Base-by-base conservation (phyloP, 2,113 vertebrate genomes). In the Myiozetetes cayanensis region DNA sequence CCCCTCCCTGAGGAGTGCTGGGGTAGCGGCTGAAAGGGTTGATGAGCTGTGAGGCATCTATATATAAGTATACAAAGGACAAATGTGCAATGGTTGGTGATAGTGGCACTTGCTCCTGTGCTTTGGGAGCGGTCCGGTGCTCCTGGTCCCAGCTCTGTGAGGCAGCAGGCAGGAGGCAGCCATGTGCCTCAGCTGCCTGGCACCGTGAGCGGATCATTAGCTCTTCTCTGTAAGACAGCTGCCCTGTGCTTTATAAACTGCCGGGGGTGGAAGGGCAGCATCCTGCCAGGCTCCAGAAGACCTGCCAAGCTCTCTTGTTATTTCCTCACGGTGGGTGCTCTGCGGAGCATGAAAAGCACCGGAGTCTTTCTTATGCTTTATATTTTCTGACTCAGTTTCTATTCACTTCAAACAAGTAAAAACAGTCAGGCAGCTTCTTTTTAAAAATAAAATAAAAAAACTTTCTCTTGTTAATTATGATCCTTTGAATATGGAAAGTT, bases 41-140 rank as follows among this genome's bases (percentile, higher is more conserved):
- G 37, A 43, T 49, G 28, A 6, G 16, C n/a, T 12, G 10, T 55
- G 37, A 84, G 6, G 23, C 41, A 33, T 23, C 70, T 35, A 4
- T 14, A 6, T 37, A 53, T 37, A 43, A 50, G 8, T 10, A 41
- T 8, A 12, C n/a, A 12, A 66, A 82, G 47, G 3, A 21, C 52
- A 72, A 20, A 52, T 4, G 8, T 21, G 33, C 43, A 27, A 4
- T 24, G 12, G 15, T 14, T 44, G 31, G 31, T 33, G 20, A 15
- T 10, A 33, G 8, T 0, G 1, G 11, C 49, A 5, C 56, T 63
- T 24, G 33, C 25, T 20, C 31, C 76, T 20, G 20, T 12, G 44
- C 17, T 11, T 23, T 15, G n/a, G 39, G 81, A 53, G 44, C 1
- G 0, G 27, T 6, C 12, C 0, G 1, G 19, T 25, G 39, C 39